Percentiles rank a stretch among this genome's conserved stretches.
Evolutionary conservation across 2,797 vertebrate species (phyloP).

Genomic region (Cyprinella venusta): DNA sequence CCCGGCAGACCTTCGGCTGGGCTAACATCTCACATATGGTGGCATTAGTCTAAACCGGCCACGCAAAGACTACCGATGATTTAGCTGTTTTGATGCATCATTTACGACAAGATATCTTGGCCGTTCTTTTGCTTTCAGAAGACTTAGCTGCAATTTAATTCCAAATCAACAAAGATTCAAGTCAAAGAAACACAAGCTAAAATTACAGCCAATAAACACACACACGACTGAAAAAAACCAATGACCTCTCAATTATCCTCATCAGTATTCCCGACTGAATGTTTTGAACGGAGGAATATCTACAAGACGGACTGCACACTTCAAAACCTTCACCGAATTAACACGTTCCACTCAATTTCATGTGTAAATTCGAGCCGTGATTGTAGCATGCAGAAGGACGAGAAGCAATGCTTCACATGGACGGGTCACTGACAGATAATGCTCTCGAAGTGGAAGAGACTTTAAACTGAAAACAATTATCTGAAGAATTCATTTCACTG

Average conservation of each 20-base stretch:
- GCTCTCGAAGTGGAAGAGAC: slow-evolving; percentile 37
- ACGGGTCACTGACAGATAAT: slow-evolving; percentile 41
- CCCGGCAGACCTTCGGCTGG: slow-evolving; percentile 4
- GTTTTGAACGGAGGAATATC: slow-evolving; percentile 49
- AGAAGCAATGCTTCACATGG: slow-evolving; percentile 40
- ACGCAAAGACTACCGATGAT: slow-evolving; percentile 27
- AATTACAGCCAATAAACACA: slow-evolving; percentile 43
- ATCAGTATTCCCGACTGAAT: slow-evolving; percentile 44
- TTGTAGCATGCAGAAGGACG: slow-evolving; percentile 45
- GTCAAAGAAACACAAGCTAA: slow-evolving; percentile 32
- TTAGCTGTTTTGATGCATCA: slow-evolving; percentile 45
- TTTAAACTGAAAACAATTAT: slow-evolving; percentile 57
- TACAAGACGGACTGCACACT: slow-evolving; percentile 31
- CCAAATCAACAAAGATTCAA: slow-evolving; percentile 33
- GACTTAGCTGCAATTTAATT: slow-evolving; percentile 31
- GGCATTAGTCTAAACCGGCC: slow-evolving; percentile 37
- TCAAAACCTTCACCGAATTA: slow-evolving; percentile 40
- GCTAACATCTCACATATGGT: slow-evolving; percentile 25
- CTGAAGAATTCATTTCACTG: slow-evolving; percentile 35
- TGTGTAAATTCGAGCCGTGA: slow-evolving; percentile 50
- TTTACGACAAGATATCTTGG: slow-evolving; percentile 45
- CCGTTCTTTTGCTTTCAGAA: slow-evolving; percentile 45
- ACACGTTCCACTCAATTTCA: slow-evolving; percentile 54
- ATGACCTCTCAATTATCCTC: slow-evolving; percentile 56
- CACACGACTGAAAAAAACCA: slow-evolving; percentile 26